Conservation (phyloP, 2,797 vertebrate species). For the Taeniopygia guttata region DNA sequence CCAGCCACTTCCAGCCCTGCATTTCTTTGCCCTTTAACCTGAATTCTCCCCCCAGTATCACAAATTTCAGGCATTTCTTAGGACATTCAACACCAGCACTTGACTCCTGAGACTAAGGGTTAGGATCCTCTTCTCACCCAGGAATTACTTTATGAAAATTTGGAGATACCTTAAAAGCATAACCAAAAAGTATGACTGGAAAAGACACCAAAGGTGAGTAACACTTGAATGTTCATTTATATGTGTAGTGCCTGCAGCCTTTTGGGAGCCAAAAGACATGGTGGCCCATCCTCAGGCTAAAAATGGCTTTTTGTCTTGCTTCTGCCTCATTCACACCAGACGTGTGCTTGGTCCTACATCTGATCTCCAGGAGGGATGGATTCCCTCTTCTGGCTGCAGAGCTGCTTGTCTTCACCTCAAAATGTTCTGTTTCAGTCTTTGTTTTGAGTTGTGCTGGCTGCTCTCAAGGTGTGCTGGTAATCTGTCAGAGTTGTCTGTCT, state of each 20-base stretch:
- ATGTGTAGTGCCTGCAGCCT: accelerated
- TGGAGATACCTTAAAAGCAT: neutral
- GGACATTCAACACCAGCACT: neutral
- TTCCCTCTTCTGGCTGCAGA: neutral
- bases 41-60: neutral
- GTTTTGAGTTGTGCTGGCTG: neutral
- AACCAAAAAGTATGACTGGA: neutral
- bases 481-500: neutral
- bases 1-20: neutral
- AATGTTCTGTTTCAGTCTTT: neutral
- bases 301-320: neutral
- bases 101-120: neutral
- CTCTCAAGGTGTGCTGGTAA: neutral
- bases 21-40: neutral
- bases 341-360: neutral
- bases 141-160: neutral
- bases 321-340: neutral
- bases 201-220: neutral
- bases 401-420: neutral
- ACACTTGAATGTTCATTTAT: neutral
- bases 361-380: neutral
- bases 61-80: neutral
- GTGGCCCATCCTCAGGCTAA: neutral
- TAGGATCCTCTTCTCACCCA: neutral
- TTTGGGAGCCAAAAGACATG: neutral